A percentile compares a stretch with the other conserved stretches of the same genome.
Conservation (phyloP, 2,113 vertebrate species). For the Apus apus region DNA sequence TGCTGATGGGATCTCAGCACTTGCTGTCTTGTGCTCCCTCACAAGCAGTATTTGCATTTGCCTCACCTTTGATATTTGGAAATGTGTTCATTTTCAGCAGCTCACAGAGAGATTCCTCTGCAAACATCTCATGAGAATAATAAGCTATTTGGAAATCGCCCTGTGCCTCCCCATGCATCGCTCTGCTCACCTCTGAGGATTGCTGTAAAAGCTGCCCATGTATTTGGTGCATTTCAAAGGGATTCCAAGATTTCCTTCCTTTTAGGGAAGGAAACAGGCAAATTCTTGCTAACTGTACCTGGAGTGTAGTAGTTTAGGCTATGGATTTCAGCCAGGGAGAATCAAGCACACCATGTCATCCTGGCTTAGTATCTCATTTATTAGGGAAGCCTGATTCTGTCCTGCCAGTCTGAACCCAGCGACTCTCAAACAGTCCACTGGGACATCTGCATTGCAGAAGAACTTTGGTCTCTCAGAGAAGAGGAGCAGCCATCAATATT, state of each 20-base stretch:
- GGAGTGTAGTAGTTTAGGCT: neutral
- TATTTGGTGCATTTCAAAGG: neutral
- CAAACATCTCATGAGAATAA: conserved; percentile 27
- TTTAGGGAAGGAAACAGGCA: neutral
- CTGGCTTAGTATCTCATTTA: neutral
- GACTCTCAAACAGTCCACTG: neutral
- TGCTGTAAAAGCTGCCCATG: neutral
- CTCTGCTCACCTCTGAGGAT: neutral
- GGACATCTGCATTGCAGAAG: neutral
- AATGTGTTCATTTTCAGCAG: neutral
- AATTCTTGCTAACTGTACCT: neutral
- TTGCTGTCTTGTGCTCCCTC: conserved; percentile 3
- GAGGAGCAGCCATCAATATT: neutral
- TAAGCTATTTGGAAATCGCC: neutral
- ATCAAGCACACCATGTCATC: neutral
- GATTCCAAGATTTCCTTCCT: neutral
- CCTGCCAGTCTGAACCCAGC: neutral
- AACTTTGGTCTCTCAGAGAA: neutral
- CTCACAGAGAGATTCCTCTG: neutral
- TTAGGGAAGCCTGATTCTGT: conserved; percentile 31
- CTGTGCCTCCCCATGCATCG: neutral
- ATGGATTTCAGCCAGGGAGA: neutral
- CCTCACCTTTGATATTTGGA: conserved; percentile 46
- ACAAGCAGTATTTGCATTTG: neutral
- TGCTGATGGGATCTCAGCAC: conserved; percentile 5